A percentile compares a stretch with the other conserved stretches of the same genome.
These are phyloP conservation scores for Nyctalus aviator DNA, from an alignment of 2,797 vertebrate species.

Conservation along the genomic window DNA sequence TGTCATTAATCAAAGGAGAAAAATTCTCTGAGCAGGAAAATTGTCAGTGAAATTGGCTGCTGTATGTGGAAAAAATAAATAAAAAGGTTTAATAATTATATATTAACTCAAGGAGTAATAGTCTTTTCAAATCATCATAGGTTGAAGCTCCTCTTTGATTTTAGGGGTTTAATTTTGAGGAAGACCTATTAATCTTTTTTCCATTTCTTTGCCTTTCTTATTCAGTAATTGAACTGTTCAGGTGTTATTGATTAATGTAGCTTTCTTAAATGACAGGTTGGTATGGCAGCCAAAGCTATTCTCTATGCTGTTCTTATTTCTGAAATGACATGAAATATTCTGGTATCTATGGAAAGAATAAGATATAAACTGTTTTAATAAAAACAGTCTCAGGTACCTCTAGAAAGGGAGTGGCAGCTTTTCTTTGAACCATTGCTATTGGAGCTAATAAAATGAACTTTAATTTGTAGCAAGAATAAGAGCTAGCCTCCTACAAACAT, in stretches of 20 bases:
- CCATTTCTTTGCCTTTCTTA: conserved; percentile 69
- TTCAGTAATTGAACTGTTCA: conserved; percentile 69
- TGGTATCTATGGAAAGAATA: conserved; percentile 48
- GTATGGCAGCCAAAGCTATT: conserved; percentile 37
- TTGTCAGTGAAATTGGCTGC: conserved; percentile 72
- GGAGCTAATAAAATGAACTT: conserved; percentile 43
- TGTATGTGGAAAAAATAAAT: conserved; percentile 78
- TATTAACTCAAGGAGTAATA: conserved; percentile 79
- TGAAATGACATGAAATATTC: conserved; percentile 68
- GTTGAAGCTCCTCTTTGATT: conserved; percentile 74
- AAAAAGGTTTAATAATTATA: conserved; percentile 79
- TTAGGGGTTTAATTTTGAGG: conserved; percentile 78
- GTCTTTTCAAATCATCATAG: conserved; percentile 72
- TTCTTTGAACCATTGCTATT: conserved; percentile 41
- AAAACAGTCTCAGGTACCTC: conserved; percentile 18
- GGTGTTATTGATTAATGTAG: conserved; percentile 79
- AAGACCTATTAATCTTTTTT: conserved; percentile 79
- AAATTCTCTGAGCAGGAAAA: conserved; percentile 76
- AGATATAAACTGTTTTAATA: conserved; percentile 51
- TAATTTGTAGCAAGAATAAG: background rate
- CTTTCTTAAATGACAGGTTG: conserved; percentile 75
- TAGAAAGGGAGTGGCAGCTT: background rate
- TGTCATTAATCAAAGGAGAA: conserved; percentile 79
- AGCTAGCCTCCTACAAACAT: conserved; percentile 10
- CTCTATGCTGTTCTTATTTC: conserved; percentile 54